Evolutionary conservation across 2,797 vertebrate species (phyloP), one percentile per base, ranked within the genome.

Genomic region (Alectoris magna): DNA sequence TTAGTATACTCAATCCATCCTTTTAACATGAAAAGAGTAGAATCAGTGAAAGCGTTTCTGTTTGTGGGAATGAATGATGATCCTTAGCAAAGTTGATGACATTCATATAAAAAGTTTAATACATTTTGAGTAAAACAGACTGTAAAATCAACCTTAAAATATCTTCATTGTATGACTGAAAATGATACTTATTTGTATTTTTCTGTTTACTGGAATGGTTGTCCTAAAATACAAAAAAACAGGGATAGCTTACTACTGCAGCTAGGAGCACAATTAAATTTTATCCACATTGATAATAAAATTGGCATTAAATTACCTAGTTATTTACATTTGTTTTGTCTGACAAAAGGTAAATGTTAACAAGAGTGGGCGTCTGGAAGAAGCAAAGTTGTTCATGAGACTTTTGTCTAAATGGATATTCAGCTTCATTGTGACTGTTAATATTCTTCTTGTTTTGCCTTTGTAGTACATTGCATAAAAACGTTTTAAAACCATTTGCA

Each of bases 1-100:
- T 96, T 67, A 62, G 74, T 86, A 81, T 89, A 48, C 90, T 93
- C 86, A 38, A 86, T 48, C 63, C 44, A 8, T 73, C 51, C 51
- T 91, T 90, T 69, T 91, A 90, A 91, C 26, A 93, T 90, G 39
- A 46, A 93, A 95, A 89, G 76, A 31, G 31, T 31, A 68, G 31
- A 43, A 27, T 76, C 76, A 56, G 29, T 39, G 38, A 84, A 69
- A 5, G 18, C 24, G 62, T 3, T 84, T 71, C 43, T 84, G 34
- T 90, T 90, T 92, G 43, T 41, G 95, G 72, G 39, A 89, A 68
- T 43, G 92, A 80, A 26, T 79, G 31, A 84, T 79, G n/a, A 91
- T 46, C 68, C 58, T 84, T 60, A 71, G 77, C 59, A 88, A 22
- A 46, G 53, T 51, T 41, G 53, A 72, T 73, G n/a, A 94, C 84